Conservation (phyloP, 2,797 vertebrate species). For the Sciurus carolinensis region DNA sequence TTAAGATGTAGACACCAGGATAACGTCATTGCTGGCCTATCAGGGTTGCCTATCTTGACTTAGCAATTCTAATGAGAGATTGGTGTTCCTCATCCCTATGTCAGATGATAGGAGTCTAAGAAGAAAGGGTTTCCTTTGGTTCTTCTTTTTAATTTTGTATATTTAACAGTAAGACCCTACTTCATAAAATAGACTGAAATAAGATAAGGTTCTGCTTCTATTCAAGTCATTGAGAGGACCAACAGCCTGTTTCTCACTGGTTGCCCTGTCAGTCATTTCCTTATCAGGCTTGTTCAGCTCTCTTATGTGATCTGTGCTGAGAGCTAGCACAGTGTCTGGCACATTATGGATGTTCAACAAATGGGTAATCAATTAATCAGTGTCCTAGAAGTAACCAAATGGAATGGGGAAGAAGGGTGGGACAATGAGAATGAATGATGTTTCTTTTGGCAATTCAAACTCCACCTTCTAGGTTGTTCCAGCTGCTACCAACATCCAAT, state of each 20-base stretch:
- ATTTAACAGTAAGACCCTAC: conserved; percentile 50
- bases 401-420: neutral
- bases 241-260: neutral
- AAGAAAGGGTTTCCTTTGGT: conserved; percentile 39
- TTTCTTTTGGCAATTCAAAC: conserved; percentile 37
- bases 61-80: neutral
- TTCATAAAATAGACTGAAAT: conserved; percentile 17
- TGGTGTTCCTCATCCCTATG: neutral
- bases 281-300: neutral
- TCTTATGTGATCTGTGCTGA: neutral
- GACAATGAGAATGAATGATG: conserved; percentile 16
- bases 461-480: conserved; percentile 13
- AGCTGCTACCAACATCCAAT: neutral
- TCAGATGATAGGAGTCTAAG: neutral
- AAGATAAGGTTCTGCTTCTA: conserved; percentile 37
- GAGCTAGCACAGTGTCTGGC: neutral
- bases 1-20: neutral
- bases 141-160: conserved; percentile 20
- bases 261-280: neutral
- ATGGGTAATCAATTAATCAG: neutral
- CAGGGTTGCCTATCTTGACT: conserved; percentile 39
- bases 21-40: neutral
- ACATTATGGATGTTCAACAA: neutral
- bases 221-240: conserved; percentile 16
- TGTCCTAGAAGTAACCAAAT: neutral